phyloP scores from a whole-genome alignment of 2,797 vertebrate species.

The Thripadectes ignobilis region DNA sequence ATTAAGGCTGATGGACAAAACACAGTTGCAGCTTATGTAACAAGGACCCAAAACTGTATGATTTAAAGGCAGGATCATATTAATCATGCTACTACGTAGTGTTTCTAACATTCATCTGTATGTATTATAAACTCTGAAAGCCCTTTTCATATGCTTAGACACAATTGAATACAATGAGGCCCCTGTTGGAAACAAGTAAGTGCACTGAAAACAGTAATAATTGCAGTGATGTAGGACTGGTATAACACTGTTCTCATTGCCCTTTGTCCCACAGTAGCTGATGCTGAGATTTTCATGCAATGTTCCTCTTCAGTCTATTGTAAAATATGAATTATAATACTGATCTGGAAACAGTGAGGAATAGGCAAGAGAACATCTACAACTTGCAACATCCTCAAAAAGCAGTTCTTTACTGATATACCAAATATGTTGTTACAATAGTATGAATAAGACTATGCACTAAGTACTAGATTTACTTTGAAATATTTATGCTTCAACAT shows the following conservation, averaged over 20 bases:
- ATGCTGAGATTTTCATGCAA: neutral
- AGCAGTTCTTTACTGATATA: neutral
- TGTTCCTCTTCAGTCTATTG: neutral
- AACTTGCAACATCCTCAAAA: neutral
- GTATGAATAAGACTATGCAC: neutral
- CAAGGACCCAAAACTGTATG: neutral
- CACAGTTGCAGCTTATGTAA: fast-evolving
- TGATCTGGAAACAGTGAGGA: neutral
- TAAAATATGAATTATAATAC: neutral
- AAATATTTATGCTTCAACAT: neutral
- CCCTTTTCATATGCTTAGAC: neutral
- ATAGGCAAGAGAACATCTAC: neutral
- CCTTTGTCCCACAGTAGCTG: neutral
- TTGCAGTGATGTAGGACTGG: neutral
- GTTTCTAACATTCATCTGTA: neutral
- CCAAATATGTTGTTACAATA: neutral
- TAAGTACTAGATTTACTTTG: neutral
- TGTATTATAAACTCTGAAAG: neutral
- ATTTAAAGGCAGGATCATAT: neutral
- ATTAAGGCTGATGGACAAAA: neutral
- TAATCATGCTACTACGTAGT: neutral
- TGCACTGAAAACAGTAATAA: neutral
- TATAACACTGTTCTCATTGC: neutral
- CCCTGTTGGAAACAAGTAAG: neutral
- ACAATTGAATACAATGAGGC: neutral